Base-by-base conservation (phyloP, 2,113 vertebrate genomes). In the Marmota flaviventris region DNA sequence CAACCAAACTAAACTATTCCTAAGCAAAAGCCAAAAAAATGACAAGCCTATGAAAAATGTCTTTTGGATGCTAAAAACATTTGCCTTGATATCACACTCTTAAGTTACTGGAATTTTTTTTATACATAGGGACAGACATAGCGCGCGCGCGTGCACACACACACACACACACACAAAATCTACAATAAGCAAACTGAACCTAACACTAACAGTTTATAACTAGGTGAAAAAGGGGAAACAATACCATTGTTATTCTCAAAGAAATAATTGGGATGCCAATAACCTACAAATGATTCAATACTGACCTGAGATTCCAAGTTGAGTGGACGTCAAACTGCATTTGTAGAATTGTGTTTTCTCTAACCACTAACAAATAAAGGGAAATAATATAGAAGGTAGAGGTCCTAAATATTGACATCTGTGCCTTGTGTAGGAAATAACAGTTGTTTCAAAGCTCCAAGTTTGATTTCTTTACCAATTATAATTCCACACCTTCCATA, bases 1-100 rank as follows among this genome's bases (percentile, higher is more conserved):
- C 89, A 97, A 95, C 89, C 67, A 58, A 97, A 92, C 70, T 90
- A 81, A 98, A 96, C 85, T 93, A 94, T 98, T 97, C 94, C 86
- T 93, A 96, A 89, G 92, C n/a, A 86, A 97, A 96, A 89, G 94
- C 85, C 90, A 94, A 79, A 94, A 95, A 85, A 77, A 67, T 91
- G 76, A 94, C 89, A 94, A 63, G 20, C 37, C 27, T 72, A 78
- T 89, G 89, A 95, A 97, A 96, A 95, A 89, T 92, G 91, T 89
- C 88, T 97, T 98, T 96, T 93, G 81, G 91, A 94, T 85, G 39
- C 63, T 87, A 18, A 42, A 97, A 96, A 82, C 45, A 77, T 93
- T 97, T 91, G 85, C 73, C 48, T 88, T 93, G 24, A 17, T 96
- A 95, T 96, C 79, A 92, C 70, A 81, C 45, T 93, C 56, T 93